Percentiles rank a stretch among this genome's conserved stretches.
phyloP scores from a whole-genome alignment of 2,113 vertebrate genomes.

The Ifrita kowaldi region DNA sequence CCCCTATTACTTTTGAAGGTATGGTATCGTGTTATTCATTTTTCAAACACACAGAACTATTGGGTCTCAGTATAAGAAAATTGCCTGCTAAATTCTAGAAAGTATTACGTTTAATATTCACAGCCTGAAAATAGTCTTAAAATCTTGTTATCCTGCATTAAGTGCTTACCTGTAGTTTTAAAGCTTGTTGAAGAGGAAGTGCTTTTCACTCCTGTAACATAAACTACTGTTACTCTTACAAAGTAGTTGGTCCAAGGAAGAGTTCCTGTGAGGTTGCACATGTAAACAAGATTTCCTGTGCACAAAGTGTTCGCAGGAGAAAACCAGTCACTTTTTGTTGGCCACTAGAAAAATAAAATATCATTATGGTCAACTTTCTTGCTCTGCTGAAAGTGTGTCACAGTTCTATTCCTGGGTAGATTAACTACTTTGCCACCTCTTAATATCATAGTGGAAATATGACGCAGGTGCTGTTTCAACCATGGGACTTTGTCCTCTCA shows the following conservation, averaged over 20 bases:
- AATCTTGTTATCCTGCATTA: neutral
- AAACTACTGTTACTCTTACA: conserved; percentile 58
- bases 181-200: conserved; percentile 61
- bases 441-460: neutral
- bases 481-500: neutral
- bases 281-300: conserved; percentile 17
- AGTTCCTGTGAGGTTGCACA: conserved; percentile 57
- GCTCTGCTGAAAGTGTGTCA: neutral
- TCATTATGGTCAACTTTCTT: neutral
- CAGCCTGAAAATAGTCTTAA: neutral
- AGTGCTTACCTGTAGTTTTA: conserved; percentile 66
- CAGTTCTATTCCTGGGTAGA: neutral
- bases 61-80: neutral
- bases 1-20: neutral
- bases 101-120: neutral
- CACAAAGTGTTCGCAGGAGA: conserved; percentile 12
- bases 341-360: conserved; percentile 59
- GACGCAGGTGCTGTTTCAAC: neutral
- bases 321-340: conserved; percentile 51
- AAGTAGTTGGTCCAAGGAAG: conserved; percentile 58
- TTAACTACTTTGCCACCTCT: neutral
- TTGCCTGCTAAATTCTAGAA: neutral
- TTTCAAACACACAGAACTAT: neutral
- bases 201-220: conserved; percentile 57
- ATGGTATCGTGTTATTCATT: neutral